Evolutionary conservation across 2,113 vertebrate species (phyloP), one percentile per base, ranked within the genome.

Genomic region (Rhineura floridana): DNA sequence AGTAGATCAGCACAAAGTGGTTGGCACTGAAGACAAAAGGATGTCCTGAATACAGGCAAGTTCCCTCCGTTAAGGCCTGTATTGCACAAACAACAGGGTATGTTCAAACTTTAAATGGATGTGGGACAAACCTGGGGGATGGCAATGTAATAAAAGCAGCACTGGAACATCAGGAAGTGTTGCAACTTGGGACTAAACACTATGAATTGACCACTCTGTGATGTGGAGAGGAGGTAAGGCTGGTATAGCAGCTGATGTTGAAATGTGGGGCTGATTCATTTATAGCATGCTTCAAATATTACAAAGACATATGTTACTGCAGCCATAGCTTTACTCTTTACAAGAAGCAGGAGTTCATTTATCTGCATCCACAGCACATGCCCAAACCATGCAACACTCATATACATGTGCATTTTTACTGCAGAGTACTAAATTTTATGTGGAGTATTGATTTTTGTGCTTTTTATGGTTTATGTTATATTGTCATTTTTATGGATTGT

Each of bases 261-360:
- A 86, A 12, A 85, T 83, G 85, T 0, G 0, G 84, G 86, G 76
- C 1, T 1, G 23, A 90, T 88, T 77, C 73, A 86, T 76, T 1
- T 23, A 33, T 87, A 63, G 65, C 3, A 13, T 90, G 86, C 92
- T 94, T 81, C 30, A 21, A 87, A 28, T 75, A 75, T 6, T 93
- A 93, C 85, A 67, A 44, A 93, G 90, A 55, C 91, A 81, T 85
- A 88, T 73, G 33, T 86, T 55, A n/a, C 23, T 36, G 42, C 73
- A 85, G 59, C 23, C 3, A 28, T 65, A 4, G 30, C 12, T 76
- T 83, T 36, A 4, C 44, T 65, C n/a, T 48, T 87, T 46, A 36
- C 12, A 88, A 82, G 59, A 17, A 63, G 19, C 67, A 59, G 42
- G 50, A 23, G 6, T 3, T 62, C 30, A n/a, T 6, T 46, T 81